A percentile compares a stretch with the other conserved stretches of the same genome.
These are phyloP conservation scores for Cephalotes varians DNA, from an alignment of 2,888 invertebrate species.

Conservation along the genomic window DNA sequence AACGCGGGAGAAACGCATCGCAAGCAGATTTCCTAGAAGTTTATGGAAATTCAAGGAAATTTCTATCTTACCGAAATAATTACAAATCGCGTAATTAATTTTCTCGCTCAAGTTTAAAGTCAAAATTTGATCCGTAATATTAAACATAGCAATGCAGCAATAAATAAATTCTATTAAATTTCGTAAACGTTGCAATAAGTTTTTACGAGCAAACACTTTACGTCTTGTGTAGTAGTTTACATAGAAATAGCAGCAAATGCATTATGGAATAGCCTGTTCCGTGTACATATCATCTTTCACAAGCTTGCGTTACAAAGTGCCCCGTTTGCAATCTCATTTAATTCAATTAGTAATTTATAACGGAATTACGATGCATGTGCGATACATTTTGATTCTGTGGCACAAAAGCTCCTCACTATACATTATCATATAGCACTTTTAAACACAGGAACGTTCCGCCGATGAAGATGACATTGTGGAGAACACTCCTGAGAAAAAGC, in stretches of 20 bases:
- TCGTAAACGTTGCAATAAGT: not conserved
- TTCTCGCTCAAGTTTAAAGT: not conserved
- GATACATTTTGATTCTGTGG: not conserved
- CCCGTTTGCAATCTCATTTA: constrained; percentile 5
- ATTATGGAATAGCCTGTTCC: constrained; percentile 1
- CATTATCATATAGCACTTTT: constrained; percentile 45
- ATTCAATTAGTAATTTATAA: constrained; percentile 5
- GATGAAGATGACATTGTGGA: constrained; percentile 71
- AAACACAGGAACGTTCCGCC: constrained; percentile 60
- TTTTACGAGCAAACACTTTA: constrained; percentile 5
- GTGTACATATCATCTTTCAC: not conserved
- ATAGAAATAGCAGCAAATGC: not conserved
- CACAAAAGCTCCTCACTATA: not conserved
- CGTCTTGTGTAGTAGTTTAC: not conserved
- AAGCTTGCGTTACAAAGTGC: not conserved
- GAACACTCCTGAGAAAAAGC: constrained; percentile 67
- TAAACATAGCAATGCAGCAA: not conserved
- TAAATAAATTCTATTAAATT: not conserved
- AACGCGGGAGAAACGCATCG: too few species aligned
- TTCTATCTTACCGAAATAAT: constrained; percentile 18
- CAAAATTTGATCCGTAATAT: not conserved
- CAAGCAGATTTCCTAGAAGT: not conserved
- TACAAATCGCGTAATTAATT: not conserved
- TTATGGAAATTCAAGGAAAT: not conserved
- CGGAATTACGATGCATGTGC: not conserved